Evolutionary conservation across 2,888 invertebrate species (phyloP), one percentile per base, ranked within the genome.

Genomic region (Orthonevra nobilis): DNA sequence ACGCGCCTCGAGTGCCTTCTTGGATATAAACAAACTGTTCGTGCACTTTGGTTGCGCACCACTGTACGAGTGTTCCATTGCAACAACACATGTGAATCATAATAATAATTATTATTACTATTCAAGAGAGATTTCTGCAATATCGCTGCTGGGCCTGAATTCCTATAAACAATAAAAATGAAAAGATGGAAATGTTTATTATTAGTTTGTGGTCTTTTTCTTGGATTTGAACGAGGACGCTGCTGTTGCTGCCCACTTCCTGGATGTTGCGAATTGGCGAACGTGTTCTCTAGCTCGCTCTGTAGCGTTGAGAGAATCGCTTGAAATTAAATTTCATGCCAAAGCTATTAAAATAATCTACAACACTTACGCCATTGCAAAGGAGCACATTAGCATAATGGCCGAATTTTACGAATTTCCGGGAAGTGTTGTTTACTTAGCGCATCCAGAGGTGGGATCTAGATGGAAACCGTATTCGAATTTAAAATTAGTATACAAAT

Each of bases 161-260:
- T 66, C 60, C 66, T 68, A 61, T 68, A 79, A 79, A 79, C 79
- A 79, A 79, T 79, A 73, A 73, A n/a, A 73, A 73, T 48, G 52
- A 79, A 73, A 73, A 66, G 73, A 68, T 61, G 50, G 61, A 61
- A 64, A 66, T 66, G 72, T 79, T 72, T 79, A 79, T 79, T 79
- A 72, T 79, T 79, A 79, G 77, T 60, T 40, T 68, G 68, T 61
- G 46, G 58, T 56, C 20, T 26, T 64, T 72, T 50, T 66, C 36
- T 73, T 48, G 40, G 28, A 58, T 58, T 58, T 28, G 48, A 58
- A 48, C 61, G 54, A 61, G 74, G 61, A 40, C 54, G 63, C 36
- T 54, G 63, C 50, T 42, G 61, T 38, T 48, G 63, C 36, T 54
- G 63, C 50, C 50, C 63, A 77, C 63, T 77, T 77, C 75, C 75